Evolutionary conservation across 2,888 invertebrate genomes (phyloP), one percentile per base, ranked within the genome.

Genomic region (Antitype chi): DNA sequence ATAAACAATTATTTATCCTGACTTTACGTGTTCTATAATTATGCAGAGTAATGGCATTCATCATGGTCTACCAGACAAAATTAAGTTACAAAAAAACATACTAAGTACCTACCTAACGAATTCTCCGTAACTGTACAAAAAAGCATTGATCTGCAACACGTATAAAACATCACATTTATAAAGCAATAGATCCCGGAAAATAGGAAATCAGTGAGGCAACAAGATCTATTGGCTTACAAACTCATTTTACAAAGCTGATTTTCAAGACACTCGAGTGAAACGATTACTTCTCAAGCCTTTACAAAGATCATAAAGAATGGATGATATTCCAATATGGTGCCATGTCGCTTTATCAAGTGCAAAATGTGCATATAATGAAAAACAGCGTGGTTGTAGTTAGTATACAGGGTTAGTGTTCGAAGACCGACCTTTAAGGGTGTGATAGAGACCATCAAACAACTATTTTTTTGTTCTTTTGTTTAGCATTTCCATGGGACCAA

Each of bases 201-300:
- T 32, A 66, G 59, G 52, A 71, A 82, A 79, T 79, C 68, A 20
- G 64, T 57, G 20, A 55, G 53, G 52, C 74, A 73, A 71, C 52
- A 52, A 32, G 53, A 76, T 76, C 68, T 76, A 80, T 76, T 77
- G 83, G 69, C 76, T 80, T 78, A 76, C 57, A 79, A 85, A 74
- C 83, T 79, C 83, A 74, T 78, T 85, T 76, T 74, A 80, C 15
- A 69, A 78, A 85, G 71, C 81, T 52, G 67, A 77, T 85, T 62
- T 74, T 68, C 28, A 43, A 75, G 64, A 67, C 67, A 68, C 70
- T 74, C 62, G 67, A 13, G 38, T 15, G 25, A 64, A 78, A 68
- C 76, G 78, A 85, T 85, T 78, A 83, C 69, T 63, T 32, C 17
- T 62, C 23, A 60, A 70, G 32, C 15, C 38, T 69, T 64, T 0